A percentile compares a stretch with the other conserved stretches of the same genome.
Conservation (phyloP, 2,888 invertebrate genomes). For the Kryphioiulus occultus region DNA sequence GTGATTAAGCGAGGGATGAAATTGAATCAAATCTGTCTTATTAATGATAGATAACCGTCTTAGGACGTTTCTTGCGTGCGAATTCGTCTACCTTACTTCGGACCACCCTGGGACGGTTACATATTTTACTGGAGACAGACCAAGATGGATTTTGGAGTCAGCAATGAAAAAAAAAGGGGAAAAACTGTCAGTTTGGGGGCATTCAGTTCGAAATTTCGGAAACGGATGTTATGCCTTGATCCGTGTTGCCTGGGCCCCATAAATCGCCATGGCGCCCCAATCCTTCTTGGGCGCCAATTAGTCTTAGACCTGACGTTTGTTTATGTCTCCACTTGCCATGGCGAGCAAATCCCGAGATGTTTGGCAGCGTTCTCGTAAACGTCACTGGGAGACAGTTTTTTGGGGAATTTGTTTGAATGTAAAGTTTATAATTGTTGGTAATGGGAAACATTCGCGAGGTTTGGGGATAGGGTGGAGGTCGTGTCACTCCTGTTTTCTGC, state of each 20-base stretch:
- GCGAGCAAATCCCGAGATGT: background rate
- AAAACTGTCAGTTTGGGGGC: background rate
- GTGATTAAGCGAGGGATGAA: conserved; percentile 31
- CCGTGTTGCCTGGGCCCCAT: background rate
- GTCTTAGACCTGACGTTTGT: conserved; percentile 28
- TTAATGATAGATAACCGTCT: conserved; percentile 10
- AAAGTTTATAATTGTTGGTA: background rate
- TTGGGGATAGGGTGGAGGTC: background rate
- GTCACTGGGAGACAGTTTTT: background rate
- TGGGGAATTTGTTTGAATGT: background rate
- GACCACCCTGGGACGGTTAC: conserved; percentile 27
- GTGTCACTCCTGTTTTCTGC: too few species aligned
- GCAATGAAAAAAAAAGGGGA: background rate
- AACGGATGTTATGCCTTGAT: conserved; percentile 28
- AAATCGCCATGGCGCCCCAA: background rate
- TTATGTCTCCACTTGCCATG: conserved; percentile 1
- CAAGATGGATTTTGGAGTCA: background rate
- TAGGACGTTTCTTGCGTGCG: background rate
- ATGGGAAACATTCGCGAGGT: background rate
- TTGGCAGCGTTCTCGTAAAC: background rate
- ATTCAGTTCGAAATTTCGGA: background rate
- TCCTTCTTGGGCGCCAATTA: background rate
- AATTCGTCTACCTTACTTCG: background rate
- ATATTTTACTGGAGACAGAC: conserved; percentile 18
- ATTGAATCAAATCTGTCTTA: conserved; percentile 31